A percentile compares a stretch with the other conserved stretches of the same genome.
Evolutionary conservation across 2,113 vertebrate genomes (phyloP).

Genomic region (Zeus faber): DNA sequence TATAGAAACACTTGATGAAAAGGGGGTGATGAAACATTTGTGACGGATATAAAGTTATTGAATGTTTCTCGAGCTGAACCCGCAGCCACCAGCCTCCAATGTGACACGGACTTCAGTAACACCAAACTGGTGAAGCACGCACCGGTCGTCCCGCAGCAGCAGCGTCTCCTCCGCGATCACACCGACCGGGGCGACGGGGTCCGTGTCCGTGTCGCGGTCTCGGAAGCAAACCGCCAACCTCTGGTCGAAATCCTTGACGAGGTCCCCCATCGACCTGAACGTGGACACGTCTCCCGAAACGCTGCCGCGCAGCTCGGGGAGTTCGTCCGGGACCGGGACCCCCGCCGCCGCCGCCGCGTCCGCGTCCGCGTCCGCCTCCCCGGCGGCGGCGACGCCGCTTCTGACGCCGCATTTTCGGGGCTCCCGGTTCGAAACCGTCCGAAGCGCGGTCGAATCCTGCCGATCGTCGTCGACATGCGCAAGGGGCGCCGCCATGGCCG

Average conservation of each 20-base stretch:
- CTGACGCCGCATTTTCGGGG: slow-evolving; percentile 54
- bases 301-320: slow-evolving; percentile 51
- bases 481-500: slow-evolving; percentile 82
- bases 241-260: slow-evolving; percentile 74
- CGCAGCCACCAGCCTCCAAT: too few relatives aligned
- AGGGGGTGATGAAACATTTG: too few relatives aligned
- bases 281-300: slow-evolving; percentile 44
- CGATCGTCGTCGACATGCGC: slow-evolving; percentile 79
- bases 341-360: slow-evolving; percentile 38
- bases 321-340: slow-evolving; percentile 36
- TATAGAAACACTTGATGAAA: too few relatives aligned
- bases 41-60: too few relatives aligned
- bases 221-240: slow-evolving; percentile 83
- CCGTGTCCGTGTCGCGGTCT: slow-evolving; percentile 54
- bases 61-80: too few relatives aligned
- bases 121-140: too few relatives aligned
- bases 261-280: slow-evolving; percentile 65
- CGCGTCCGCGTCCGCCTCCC: slow-evolving; percentile 33
- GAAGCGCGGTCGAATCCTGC: slow-evolving; percentile 79
- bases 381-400: too few relatives aligned
- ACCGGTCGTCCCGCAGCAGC: slow-evolving; percentile 87
- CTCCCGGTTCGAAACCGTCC: slow-evolving; percentile 46
- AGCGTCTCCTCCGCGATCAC: slow-evolving; percentile 82
- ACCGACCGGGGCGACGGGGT: slow-evolving; percentile 62
- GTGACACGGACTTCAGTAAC: slow-evolving; percentile 1